Base-by-base conservation (phyloP, 2,888 invertebrate species). In the Anoplius nigerrimus region DNA sequence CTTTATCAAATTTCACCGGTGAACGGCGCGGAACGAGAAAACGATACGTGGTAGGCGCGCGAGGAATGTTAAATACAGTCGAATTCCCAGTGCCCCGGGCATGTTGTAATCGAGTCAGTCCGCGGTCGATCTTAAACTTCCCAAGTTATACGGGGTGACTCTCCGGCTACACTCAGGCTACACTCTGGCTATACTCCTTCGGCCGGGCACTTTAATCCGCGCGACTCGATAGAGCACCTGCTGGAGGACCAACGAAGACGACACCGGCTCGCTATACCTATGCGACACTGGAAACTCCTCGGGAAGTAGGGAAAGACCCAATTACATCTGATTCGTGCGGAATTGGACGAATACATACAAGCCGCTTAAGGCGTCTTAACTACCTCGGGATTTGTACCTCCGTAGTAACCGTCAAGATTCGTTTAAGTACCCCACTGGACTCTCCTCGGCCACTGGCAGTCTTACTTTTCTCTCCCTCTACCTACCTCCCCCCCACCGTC, bases 341-440 rank as follows among this genome's bases (percentile, higher is more conserved):
- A 76, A 77, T 79, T 71, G 70, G 68, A 70, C 70, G 78, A 75
- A 80, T 80, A 75, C 70, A 68, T 77, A 79, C 75, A 75, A 73
- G 72, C 68, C 75, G 81, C 73, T 79, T 81, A 76, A 81, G 76
- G 75, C 74, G 66, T 69, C 60, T 79, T 79, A 79, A 79, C 79
- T 72, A 75, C 65, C 79, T 20, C 45, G 69, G 76, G 76, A 79
- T 79, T 79, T 79, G 79, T 73, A 79, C 67, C 71, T 27, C 53
- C 61, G 54, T 69, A 59, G 70, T 59, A 66, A 77, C 77, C 68
- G 67, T 69, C 4, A 1, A 34, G 34, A 34, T 73, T 75, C 72
- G 73, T 77, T 77, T 72, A 79, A 73, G 58, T 59, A 61, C 66
- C 52, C 57, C 45, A 57, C 61, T 42, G 62, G 62, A 56, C 64